Evolutionary conservation across 2,888 invertebrate species (phyloP), one percentile per base, ranked within the genome.

Genomic region (Scrobipalpa atriplicella): DNA sequence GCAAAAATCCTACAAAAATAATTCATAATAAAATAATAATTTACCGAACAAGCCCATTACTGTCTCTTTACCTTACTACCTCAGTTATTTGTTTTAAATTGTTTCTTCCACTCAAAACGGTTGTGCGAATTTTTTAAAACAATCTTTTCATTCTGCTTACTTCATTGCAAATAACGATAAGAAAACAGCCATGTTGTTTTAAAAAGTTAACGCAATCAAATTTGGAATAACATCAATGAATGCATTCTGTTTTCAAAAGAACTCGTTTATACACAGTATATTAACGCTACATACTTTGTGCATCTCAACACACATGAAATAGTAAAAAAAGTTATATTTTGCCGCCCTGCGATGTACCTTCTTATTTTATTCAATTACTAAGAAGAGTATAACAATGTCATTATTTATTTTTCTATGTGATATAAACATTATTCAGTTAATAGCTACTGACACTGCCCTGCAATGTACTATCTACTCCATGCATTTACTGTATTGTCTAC

Each of bases 131-230:
- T 63, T 9, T 47, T 8, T 47, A 63, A 63, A 47, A 29, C 47
- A 63, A 11, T 29, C 29, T 51, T 47, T 47, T 51, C 43, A 19
- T 43, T 60, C 21, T 62, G 43, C 62, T 58, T 58, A 18, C 41
- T 61, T 41, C 19, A 61, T 61, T 41, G 39, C 41, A 41, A 61
- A 61, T 61, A 61, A 61, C 39, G 41, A 61, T 61, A 21, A 41
- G 61, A 61, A 61, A 61, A 61, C 61, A 61, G 19, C 5, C 3
- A 19, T 61, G 41, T 61, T 61, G 61, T 61, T 61, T 39, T 19
- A 41, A 61, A 61, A 39, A 61, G 13, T 61, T 39, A 41, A 18
- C 41, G 61, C 18, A 13, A 9, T 13, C 61, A 18, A 61, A 19
- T 41, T 41, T 61, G 61, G 38, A 58, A 38, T 58, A 58, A 38